Percentiles rank a stretch among this genome's conserved stretches.
Evolutionary conservation across 2,113 vertebrate genomes (phyloP).

Genomic region (Perca flavescens): DNA sequence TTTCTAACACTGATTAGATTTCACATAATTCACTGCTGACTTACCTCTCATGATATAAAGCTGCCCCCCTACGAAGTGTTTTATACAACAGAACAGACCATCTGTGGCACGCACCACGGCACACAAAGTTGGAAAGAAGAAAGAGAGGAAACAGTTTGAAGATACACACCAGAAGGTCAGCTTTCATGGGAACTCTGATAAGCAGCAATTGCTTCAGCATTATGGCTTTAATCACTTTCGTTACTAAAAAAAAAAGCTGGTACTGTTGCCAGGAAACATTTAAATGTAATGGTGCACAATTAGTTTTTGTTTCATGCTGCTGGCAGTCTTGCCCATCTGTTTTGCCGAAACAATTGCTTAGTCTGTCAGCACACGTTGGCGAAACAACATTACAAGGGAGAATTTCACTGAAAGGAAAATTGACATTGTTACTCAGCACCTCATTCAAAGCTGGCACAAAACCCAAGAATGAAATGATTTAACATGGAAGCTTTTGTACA

Average conservation of each 20-base stretch:
- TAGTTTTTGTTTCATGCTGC: conserved; percentile 10
- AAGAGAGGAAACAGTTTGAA: conserved; percentile 49
- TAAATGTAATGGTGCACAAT: conserved; percentile 27
- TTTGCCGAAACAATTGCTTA: conserved; percentile 38
- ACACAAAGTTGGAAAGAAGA: conserved; percentile 63
- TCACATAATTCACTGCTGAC: conserved; percentile 57
- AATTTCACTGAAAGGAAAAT: background rate
- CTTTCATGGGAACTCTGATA: conserved; percentile 17
- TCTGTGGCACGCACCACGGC: conserved; percentile 83
- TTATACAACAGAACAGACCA: conserved; percentile 99
- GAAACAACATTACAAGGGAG: background rate
- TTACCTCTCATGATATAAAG: conserved; percentile 99
- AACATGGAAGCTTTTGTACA: conserved; percentile 29
- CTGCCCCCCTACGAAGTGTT: conserved; percentile 99
- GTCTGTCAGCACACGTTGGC: conserved; percentile 13
- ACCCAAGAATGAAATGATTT: background rate
- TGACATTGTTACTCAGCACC: background rate
- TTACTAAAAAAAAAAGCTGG: conserved; percentile 27
- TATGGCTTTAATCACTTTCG: conserved; percentile 14
- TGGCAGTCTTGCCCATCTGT: conserved; percentile 29
- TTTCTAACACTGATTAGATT: background rate
- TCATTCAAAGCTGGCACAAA: background rate
- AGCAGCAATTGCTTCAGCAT: conserved; percentile 24
- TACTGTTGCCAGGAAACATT: conserved; percentile 26
- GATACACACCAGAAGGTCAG: conserved; percentile 33